phyloP scores from a whole-genome alignment of 2,797 vertebrate species.

The Pelochelys cantorii region DNA sequence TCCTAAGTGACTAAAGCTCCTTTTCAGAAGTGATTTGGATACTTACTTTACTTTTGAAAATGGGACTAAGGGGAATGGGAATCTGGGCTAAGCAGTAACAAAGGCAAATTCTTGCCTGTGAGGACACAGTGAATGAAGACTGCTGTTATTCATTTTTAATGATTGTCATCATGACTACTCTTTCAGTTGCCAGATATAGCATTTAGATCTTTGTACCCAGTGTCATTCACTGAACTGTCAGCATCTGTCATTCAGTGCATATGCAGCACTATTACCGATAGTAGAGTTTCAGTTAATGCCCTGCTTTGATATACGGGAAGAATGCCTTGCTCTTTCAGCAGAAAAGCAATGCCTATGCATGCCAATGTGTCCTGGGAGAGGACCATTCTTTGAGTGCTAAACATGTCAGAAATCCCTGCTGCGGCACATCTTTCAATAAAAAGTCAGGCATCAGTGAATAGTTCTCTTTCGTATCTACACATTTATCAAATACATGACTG shows the following conservation, averaged over 20 bases:
- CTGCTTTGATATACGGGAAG: not conserved
- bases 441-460: not conserved
- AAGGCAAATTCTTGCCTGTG: not conserved
- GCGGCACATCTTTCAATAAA: not conserved
- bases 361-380: not conserved
- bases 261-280: not conserved
- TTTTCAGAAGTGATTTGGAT: not conserved
- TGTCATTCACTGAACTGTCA: conserved; percentile 26
- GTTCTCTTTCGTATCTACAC: not conserved
- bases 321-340: not conserved
- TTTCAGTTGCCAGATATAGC: not conserved
- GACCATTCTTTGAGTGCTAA: not conserved
- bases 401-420: not conserved
- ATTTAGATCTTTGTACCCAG: not conserved
- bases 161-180: conserved; percentile 41
- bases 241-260: conserved; percentile 15
- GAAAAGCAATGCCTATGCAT: not conserved
- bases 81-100: conserved; percentile 3
- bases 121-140: conserved; percentile 12
- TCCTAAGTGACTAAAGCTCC: not conserved
- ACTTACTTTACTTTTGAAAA: not conserved
- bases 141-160: conserved; percentile 62
- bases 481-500: not conserved
- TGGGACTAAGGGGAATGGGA: no score
- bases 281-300: not conserved